These are phyloP conservation scores for Thalassaphorura encarpata DNA, from an alignment of 1,140 invertebrate species.

Conservation along the genomic window DNA sequence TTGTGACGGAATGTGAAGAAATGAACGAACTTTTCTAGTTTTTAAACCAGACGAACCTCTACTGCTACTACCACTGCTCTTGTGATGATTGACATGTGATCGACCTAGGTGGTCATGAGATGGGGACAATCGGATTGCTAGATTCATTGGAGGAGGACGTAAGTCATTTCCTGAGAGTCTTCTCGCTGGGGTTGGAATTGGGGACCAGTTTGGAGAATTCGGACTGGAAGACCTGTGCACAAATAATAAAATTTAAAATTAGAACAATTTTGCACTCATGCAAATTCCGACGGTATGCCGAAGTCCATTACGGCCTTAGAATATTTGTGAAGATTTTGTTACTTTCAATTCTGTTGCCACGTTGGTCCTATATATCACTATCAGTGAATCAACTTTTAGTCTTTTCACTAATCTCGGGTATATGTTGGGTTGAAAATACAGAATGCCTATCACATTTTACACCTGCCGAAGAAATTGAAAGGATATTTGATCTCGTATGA, in stretches of 20 bases:
- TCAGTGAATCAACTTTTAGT: too few species aligned
- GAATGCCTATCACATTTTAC: too few species aligned
- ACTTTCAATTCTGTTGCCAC: too few species aligned
- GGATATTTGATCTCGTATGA: too few species aligned
- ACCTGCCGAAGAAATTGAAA: too few species aligned
- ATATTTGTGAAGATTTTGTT: neutral
- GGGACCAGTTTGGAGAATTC: slow-evolving; percentile 29
- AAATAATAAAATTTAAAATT: neutral
- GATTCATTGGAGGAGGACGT: slow-evolving; percentile 24
- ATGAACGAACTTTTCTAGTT: slow-evolving; percentile 27
- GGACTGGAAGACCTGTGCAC: slow-evolving; percentile 27
- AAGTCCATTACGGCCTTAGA: neutral
- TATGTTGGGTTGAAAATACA: too few species aligned
- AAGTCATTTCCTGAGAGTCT: slow-evolving; percentile 31
- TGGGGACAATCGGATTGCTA: slow-evolving; percentile 18
- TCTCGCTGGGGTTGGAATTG: slow-evolving; percentile 22
- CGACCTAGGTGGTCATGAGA: slow-evolving; percentile 23
- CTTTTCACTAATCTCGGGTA: too few species aligned
- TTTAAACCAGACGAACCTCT: neutral
- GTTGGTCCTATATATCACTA: too few species aligned
- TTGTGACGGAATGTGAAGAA: slow-evolving; percentile 30
- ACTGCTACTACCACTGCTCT: neutral
- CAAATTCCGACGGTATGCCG: neutral
- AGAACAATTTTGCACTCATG: neutral
- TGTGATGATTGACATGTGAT: neutral